Percentiles rank a stretch among this genome's conserved stretches.
Conservation (phyloP, 2,113 vertebrate genomes). For the Onychostruthus taczanowskii region DNA sequence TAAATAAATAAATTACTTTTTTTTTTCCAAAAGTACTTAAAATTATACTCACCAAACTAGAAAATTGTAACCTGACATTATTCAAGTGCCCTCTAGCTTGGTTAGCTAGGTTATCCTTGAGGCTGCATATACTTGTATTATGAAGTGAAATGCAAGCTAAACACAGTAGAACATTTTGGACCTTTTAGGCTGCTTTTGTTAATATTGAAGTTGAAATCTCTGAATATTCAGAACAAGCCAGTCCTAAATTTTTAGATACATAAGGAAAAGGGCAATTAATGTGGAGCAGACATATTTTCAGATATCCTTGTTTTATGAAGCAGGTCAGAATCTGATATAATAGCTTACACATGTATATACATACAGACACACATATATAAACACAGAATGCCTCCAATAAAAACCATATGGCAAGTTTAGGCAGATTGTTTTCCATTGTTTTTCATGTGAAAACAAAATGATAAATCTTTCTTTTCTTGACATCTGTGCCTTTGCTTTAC, state of each 20-base stretch:
- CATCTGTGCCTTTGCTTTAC: background rate
- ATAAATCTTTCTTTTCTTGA: background rate
- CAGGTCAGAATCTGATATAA: background rate
- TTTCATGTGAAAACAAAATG: background rate
- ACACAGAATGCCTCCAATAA: background rate
- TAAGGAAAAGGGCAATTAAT: background rate
- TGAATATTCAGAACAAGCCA: background rate
- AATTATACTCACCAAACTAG: background rate
- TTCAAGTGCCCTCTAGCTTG: background rate
- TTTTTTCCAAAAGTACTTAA: background rate
- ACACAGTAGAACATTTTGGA: background rate
- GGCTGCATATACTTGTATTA: background rate
- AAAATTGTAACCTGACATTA: background rate
- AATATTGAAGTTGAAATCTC: background rate
- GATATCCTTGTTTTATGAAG: background rate
- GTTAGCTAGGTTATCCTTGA: background rate
- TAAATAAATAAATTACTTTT: background rate
- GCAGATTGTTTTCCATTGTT: background rate
- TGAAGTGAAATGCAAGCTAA: background rate
- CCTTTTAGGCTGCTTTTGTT: background rate
- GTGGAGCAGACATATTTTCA: background rate
- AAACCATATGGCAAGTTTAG: background rate
- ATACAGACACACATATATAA: background rate
- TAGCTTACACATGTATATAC: background rate
- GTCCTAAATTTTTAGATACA: background rate